Evolutionary conservation across 2,113 vertebrate genomes (phyloP).

Genomic region (Bothrops jararaca): DNA sequence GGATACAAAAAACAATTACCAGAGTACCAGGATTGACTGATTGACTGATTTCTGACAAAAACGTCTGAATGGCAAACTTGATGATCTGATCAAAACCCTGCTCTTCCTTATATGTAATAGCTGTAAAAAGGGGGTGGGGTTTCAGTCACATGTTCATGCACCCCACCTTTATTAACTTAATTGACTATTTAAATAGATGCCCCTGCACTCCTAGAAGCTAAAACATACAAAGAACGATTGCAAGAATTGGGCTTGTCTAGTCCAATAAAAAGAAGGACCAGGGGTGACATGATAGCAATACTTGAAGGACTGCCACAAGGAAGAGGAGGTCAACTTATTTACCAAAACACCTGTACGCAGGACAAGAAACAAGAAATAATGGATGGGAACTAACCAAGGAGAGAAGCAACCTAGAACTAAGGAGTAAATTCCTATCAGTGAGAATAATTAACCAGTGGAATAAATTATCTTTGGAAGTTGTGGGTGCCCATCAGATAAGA

Average conservation of each 20-base stretch:
- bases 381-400: background rate
- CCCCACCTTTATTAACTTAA: background rate
- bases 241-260: background rate
- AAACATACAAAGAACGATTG: background rate
- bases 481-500: background rate
- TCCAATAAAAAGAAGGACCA: background rate
- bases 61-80: background rate
- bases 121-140: background rate
- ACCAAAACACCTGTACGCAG: background rate
- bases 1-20: background rate
- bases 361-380: background rate
- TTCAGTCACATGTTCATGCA: background rate
- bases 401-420: background rate
- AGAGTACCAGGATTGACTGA: background rate
- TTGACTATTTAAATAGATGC: background rate
- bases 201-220: background rate
- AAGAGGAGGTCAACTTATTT: background rate
- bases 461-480: background rate
- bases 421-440: background rate
- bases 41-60: background rate
- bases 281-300: background rate
- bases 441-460: background rate
- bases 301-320: background rate
- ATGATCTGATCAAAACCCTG: background rate
- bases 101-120: background rate